Conservation (phyloP, 2,888 invertebrate genomes). For the Bellardia pandia region DNA sequence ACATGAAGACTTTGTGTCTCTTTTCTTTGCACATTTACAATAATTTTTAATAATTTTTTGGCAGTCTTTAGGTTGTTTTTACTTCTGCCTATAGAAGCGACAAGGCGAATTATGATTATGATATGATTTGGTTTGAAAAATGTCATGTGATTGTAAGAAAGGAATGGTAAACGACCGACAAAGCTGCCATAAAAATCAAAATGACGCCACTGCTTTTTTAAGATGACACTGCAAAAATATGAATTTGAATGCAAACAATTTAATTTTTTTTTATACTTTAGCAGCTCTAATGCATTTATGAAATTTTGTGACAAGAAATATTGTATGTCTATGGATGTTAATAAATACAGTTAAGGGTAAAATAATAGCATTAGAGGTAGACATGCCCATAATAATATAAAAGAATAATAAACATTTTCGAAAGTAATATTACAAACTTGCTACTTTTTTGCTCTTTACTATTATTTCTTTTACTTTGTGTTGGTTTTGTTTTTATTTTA, state of each 20-base stretch:
- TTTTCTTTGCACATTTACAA: constrained; percentile 57
- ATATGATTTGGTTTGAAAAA: constrained; percentile 77
- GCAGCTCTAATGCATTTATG: constrained; percentile 14
- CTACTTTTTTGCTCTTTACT: constrained; percentile 1
- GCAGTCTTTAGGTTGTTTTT: constrained; percentile 56
- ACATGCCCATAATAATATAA: not conserved
- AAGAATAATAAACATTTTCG: not conserved
- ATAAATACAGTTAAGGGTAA: not conserved
- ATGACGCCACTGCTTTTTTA: constrained; percentile 70
- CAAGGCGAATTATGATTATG: constrained; percentile 82
- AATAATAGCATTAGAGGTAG: not conserved
- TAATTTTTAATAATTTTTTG: constrained; percentile 72
- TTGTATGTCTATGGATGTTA: not conserved
- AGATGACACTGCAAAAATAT: constrained; percentile 66
- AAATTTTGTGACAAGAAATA: constrained; percentile 16
- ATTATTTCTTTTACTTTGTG: not conserved
- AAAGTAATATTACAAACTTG: not conserved
- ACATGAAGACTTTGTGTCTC: constrained; percentile 57
- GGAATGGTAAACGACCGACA: constrained; percentile 50
- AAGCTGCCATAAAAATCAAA: constrained; percentile 56
- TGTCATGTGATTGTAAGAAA: constrained; percentile 60
- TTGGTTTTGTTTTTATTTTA: not conserved
- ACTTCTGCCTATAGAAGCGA: constrained; percentile 70
- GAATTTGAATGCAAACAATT: constrained; percentile 39
- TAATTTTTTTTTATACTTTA: constrained; percentile 15